Evolutionary conservation across 92 coral and sea anemone species (phyloP), one percentile per base, ranked within the genome.

Genomic region (Porites cylindrica): DNA sequence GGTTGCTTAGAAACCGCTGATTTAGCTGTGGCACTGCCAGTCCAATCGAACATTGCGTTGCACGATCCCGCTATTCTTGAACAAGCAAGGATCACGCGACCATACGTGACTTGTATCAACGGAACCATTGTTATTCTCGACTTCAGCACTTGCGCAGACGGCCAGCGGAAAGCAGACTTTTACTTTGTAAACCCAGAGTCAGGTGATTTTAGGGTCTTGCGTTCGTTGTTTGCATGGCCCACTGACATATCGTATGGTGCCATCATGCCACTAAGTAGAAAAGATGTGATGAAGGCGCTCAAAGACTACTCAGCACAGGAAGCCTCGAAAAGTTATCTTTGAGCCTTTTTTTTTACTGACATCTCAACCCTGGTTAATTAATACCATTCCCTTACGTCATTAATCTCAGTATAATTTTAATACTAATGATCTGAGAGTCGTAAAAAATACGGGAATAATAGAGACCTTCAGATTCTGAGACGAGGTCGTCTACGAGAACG

Each of bases 241-340:
- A 88, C 85, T 64, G 89, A 90, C 79, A 86, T 90, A 17, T 86
- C 87, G 51, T 85, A 86, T 78, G 89, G 93, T 50, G 88, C 90
- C 69, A 80, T 90, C 16, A 83, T 90, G 86, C 93, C 93, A 26
- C 85, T 90, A 18, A 81, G 91, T 72, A 78, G 93, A 17, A 88
- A 87, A 19, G 89, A 85, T 79, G 82, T 90, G 91, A 68, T 84
- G 13, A 90, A 90, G 60, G 93, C 89, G 51, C 93, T 90, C 43
- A 80, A 81, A 58, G 88, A 90, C 77, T 86, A 56, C 8, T 82
- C 78, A 10, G 78, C n/a, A 17, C 53, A 60, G 12, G 70, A 70
- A 6, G 8, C 8, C 59, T 70, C 69, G 26, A 70, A 58, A 71
- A 61, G 70, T 32, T 13, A 32, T 70, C 59, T 60, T 51, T 78